Conservation (phyloP, 2,888 invertebrate genomes). For the Lacanobia oleracea region DNA sequence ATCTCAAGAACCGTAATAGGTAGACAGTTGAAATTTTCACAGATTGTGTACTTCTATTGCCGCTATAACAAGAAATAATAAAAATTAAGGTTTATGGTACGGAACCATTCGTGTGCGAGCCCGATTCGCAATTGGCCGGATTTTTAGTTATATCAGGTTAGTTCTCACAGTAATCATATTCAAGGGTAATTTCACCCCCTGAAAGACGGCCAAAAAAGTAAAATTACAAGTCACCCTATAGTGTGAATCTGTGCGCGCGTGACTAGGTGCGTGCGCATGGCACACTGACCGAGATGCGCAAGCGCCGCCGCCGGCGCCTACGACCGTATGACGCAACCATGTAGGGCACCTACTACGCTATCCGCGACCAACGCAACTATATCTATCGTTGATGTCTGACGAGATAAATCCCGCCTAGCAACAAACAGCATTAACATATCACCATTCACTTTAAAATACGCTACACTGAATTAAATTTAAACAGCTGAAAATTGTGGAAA, state of each 20-base stretch:
- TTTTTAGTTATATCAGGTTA: background rate
- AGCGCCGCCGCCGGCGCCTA: slow-evolving; percentile 71
- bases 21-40: too few species aligned
- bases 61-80: too few species aligned
- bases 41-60: too few species aligned
- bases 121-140: too few species aligned
- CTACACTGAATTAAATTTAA: slow-evolving; percentile 32
- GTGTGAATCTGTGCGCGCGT: slow-evolving; percentile 69
- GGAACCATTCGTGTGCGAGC: too few species aligned
- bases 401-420: slow-evolving; percentile 61
- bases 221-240: background rate
- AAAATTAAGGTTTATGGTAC: too few species aligned
- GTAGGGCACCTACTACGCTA: slow-evolving; percentile 66
- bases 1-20: too few species aligned
- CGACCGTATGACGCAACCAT: slow-evolving; percentile 69
- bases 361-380: slow-evolving; percentile 56
- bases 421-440: slow-evolving; percentile 60
- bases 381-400: slow-evolving; percentile 52
- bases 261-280: slow-evolving; percentile 76
- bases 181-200: background rate
- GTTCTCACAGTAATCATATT: background rate
- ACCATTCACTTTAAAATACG: slow-evolving; percentile 48
- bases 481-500: slow-evolving; percentile 34
- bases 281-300: slow-evolving; percentile 83
- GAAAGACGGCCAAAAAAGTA: background rate